These are phyloP conservation scores for Ciconia stormi DNA, from an alignment of 2,113 vertebrate genomes.

Conservation along the genomic window DNA sequence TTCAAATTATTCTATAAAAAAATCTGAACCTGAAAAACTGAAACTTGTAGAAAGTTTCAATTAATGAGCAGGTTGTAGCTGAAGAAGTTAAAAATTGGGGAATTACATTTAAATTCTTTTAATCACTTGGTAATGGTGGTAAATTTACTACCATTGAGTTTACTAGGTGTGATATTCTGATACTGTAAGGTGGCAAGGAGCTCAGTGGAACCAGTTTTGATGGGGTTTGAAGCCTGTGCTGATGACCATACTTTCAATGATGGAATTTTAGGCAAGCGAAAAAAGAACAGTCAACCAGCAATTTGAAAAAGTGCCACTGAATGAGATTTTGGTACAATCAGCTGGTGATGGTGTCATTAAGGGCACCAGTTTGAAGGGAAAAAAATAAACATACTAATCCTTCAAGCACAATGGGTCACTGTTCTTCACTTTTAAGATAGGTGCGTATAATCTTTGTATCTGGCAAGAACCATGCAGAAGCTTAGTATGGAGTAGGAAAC, in stretches of 20 bases:
- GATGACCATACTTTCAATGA: background rate
- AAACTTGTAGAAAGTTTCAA: background rate
- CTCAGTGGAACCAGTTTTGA: background rate
- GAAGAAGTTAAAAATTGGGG: background rate
- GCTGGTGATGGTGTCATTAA: background rate
- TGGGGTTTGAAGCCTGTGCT: background rate
- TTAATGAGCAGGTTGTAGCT: background rate
- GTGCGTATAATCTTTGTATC: background rate
- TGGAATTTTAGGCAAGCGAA: background rate
- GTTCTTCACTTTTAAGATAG: background rate
- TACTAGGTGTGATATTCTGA: background rate
- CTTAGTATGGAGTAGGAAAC: background rate
- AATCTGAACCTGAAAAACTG: background rate
- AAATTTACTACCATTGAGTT: background rate
- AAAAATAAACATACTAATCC: background rate
- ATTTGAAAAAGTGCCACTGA: background rate
- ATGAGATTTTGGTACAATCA: background rate
- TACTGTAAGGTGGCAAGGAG: background rate
- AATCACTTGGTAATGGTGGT: background rate
- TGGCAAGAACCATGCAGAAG: background rate
- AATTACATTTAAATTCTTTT: background rate
- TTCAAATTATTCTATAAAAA: background rate
- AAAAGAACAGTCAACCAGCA: background rate
- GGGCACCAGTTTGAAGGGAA: background rate
- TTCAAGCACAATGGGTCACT: background rate